These are phyloP conservation scores for Branchipolynoe longqiensis DNA, from an alignment of 2,888 invertebrate species.

Conservation along the genomic window DNA sequence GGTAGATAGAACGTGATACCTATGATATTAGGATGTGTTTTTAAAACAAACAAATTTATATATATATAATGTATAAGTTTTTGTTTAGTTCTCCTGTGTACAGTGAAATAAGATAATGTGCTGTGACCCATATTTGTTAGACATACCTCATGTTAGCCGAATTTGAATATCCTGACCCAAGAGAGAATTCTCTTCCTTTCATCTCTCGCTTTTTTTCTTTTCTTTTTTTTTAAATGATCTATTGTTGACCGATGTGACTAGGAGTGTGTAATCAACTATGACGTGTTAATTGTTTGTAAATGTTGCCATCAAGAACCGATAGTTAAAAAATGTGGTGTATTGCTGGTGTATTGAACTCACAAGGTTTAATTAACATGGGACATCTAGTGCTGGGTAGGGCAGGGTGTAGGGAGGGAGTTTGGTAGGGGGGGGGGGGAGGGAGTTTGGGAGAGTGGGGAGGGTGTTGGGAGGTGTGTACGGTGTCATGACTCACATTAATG, in stretches of 20 bases:
- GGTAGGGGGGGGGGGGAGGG: too few relatives aligned
- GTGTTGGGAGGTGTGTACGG: too few relatives aligned
- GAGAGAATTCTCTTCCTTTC: too few relatives aligned
- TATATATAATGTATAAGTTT: too few relatives aligned
- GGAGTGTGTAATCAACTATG: not conserved
- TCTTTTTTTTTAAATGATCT: too few relatives aligned
- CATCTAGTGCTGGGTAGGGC: not conserved
- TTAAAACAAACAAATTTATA: too few relatives aligned
- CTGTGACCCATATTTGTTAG: conserved; percentile 19
- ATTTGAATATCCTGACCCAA: not conserved
- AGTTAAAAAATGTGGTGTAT: conserved; percentile 13
- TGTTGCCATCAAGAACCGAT: not conserved
- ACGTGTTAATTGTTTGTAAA: not conserved
- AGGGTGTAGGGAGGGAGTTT: too few relatives aligned
- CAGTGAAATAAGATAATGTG: too few relatives aligned
- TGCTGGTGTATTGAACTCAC: not conserved
- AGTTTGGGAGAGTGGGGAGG: too few relatives aligned
- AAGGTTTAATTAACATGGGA: not conserved
- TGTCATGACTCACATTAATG: conserved; percentile 21
- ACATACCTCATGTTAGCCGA: conserved; percentile 28
- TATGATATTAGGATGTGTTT: too few relatives aligned
- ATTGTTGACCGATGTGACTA: conserved; percentile 31
- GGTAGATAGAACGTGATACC: conserved; percentile 28
- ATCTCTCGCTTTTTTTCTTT: too few relatives aligned
- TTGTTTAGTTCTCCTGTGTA: too few relatives aligned